These are phyloP conservation scores for Halcyon chelicuti DNA, from an alignment of 2,797 vertebrate species.

Conservation along the genomic window DNA sequence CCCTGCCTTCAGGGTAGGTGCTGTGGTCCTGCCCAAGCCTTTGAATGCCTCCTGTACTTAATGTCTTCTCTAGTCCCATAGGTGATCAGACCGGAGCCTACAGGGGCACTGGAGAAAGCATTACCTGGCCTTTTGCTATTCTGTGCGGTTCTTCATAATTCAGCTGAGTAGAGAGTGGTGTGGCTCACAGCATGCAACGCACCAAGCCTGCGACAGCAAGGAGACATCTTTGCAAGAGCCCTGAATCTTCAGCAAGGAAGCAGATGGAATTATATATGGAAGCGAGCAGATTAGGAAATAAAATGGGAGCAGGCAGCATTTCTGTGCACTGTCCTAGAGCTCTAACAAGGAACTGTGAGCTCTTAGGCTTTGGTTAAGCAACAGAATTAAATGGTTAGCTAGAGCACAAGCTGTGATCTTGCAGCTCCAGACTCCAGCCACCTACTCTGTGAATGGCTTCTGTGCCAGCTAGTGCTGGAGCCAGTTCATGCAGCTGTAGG, in stretches of 20 bases:
- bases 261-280: background rate
- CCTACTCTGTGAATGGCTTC: background rate
- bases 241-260: background rate
- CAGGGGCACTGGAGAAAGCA: background rate
- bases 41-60: background rate
- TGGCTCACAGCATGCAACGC: background rate
- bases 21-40: background rate
- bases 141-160: background rate
- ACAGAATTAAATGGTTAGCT: background rate
- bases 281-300: background rate
- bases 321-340: background rate
- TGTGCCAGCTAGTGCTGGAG: background rate
- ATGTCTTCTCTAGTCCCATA: background rate
- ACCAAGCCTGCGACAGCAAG: background rate
- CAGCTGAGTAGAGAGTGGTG: background rate
- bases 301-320: background rate
- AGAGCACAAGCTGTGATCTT: background rate
- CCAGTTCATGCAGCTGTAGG: background rate
- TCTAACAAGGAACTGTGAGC: background rate
- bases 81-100: background rate
- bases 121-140: background rate
- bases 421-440: background rate
- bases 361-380: background rate
- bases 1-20: no score
- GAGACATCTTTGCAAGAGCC: background rate